Conservation (phyloP, 2,113 vertebrate species). For the Scytalopus superciliaris region DNA sequence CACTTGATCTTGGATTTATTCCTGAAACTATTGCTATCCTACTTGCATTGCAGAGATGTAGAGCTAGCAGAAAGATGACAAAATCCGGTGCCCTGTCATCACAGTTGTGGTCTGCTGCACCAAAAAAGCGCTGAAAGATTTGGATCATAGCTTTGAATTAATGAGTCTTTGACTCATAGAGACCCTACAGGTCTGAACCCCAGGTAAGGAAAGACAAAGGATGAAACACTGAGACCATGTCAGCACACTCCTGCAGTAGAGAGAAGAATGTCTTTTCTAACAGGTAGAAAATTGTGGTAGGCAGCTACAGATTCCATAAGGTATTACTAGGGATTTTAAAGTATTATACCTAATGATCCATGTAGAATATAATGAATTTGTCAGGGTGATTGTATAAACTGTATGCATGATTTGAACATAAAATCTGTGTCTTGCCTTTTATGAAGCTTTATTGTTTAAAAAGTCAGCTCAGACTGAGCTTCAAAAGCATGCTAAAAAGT, state of each 20-base stretch:
- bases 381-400: not conserved
- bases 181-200: not conserved
- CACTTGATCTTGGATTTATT: not conserved
- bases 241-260: not conserved
- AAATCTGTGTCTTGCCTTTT: not conserved
- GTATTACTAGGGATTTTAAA: not conserved
- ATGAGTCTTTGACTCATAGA: not conserved
- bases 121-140: not conserved
- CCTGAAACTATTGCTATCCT: not conserved
- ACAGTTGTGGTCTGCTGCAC: not conserved
- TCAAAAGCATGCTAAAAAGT: not conserved
- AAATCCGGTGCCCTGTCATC: not conserved
- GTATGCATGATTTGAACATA: not conserved
- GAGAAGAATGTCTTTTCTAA: not conserved
- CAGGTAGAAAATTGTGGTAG: not conserved
- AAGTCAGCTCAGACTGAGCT: not conserved
- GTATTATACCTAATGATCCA: not conserved
- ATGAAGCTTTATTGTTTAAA: not conserved
- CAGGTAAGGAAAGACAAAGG: not conserved
- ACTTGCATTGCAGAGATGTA: not conserved
- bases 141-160: not conserved
- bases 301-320: not conserved
- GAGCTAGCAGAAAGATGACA: not conserved
- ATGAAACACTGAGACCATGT: not conserved
- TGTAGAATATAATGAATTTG: not conserved